Evolutionary conservation across 2,888 invertebrate genomes (phyloP), one percentile per base, ranked within the genome.

Genomic region (Caenorhabditis afra): DNA sequence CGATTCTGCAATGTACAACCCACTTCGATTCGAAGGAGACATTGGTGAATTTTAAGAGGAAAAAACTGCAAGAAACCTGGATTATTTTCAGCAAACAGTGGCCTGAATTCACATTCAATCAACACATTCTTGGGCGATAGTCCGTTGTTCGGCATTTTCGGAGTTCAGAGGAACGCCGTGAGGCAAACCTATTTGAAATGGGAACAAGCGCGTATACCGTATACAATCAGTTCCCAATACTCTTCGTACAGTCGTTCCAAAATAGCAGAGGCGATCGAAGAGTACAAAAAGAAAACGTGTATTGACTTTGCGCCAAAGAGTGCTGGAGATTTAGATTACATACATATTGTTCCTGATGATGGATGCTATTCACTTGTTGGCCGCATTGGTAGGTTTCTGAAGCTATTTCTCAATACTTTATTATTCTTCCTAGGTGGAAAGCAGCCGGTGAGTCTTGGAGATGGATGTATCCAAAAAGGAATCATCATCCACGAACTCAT

Each of bases 401-500:
- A 3, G 3, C 14, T 49, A 3, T 39, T 18, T 8, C 0, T 23
- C 1, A 12, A 0, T 18, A 12, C 11, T 35, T 49, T 57, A 23
- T 23, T 1, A 16, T 53, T 29, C 2, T 16, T 78, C 85, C 49
- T 52, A 87, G 90, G 90, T 8, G 90, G 90, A 18, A 90, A 89
- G 66, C 90, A 90, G 64, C 87, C 89, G 11, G 87, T 90, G 1
- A 89, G 89, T 47, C 81, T 90, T 45, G 90, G 90, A 3, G 87
- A 88, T 50, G 90, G 90, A 7, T 90, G 90, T 65, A 90, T 90
- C 49, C 89, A 87, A 50, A 89, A 88, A 57, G 90, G 90, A 39
- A 89, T 90, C 22, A 90, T 90, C 44, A 87, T 90, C 29, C 90
- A 90, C 59, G 90, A 90, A 61, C 81, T 90, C 7, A 90, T 90